These are phyloP conservation scores for Brachionus plicatilis DNA, from an alignment of 1,140 invertebrate genomes.

Conservation along the genomic window DNA sequence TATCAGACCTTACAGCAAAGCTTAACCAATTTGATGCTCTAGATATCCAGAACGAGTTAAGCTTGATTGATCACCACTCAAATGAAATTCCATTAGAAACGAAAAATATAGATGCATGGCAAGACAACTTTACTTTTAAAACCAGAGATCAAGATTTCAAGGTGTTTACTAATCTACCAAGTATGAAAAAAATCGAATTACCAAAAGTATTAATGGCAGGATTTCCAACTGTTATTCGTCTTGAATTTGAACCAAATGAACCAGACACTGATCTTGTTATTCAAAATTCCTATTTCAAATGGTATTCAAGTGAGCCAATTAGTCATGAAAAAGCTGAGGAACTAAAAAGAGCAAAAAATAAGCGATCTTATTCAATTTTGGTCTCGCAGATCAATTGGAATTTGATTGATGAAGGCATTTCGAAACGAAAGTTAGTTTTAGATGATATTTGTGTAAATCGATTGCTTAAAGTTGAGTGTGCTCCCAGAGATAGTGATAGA, in stretches of 20 bases:
- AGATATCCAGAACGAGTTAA: not conserved
- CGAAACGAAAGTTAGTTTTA: not conserved
- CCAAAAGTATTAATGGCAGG: constrained; percentile 4
- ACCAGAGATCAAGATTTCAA: constrained; percentile 9
- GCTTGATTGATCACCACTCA: not conserved
- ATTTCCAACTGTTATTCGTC: not conserved
- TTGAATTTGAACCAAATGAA: not conserved
- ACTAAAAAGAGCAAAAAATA: not conserved
- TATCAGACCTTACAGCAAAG: not conserved
- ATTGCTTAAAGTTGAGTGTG: constrained; percentile 8
- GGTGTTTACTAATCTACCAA: not conserved
- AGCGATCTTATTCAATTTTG: not conserved
- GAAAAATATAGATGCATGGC: constrained; percentile 18
- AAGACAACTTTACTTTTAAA: constrained; percentile 3
- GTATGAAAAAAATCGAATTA: not conserved
- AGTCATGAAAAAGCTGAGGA: not conserved
- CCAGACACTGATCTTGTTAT: not conserved
- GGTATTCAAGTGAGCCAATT: constrained; percentile 11
- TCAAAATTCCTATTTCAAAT: constrained; percentile 13
- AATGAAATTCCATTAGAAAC: not conserved
- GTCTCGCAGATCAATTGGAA: not conserved
- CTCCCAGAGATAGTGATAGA: not conserved
- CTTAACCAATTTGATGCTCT: not conserved
- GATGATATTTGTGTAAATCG: not conserved
- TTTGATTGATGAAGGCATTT: not conserved